Percentiles rank a stretch among this genome's conserved stretches.
Evolutionary conservation across 2,797 vertebrate species (phyloP).

Genomic region (Peromyscus eremicus): DNA sequence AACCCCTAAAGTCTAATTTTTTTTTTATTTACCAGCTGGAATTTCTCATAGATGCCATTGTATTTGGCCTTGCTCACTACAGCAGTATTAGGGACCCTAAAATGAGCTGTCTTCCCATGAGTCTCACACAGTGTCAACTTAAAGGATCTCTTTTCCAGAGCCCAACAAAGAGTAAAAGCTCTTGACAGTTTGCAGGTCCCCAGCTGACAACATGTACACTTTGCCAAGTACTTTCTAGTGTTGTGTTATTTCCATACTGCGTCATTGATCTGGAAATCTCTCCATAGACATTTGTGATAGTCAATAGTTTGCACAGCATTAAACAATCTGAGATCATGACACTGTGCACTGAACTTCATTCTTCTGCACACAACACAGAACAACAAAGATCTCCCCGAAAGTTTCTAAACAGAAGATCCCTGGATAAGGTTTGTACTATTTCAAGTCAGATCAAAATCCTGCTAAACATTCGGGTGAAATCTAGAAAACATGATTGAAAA

Average conservation of each 20-base stretch:
- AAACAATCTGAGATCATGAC: background rate
- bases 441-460: slow-evolving; percentile 59
- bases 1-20: slow-evolving; percentile 35
- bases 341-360: slow-evolving; percentile 46
- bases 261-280: slow-evolving; percentile 33
- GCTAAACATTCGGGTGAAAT: slow-evolving; percentile 31
- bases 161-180: slow-evolving; percentile 47
- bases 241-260: slow-evolving; percentile 30
- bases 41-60: slow-evolving; percentile 31
- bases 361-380: slow-evolving; percentile 12
- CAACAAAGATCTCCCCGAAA: slow-evolving; percentile 40
- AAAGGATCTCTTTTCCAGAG: slow-evolving; percentile 21
- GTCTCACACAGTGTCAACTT: background rate
- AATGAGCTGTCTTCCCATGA: background rate
- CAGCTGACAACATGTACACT: slow-evolving; percentile 20
- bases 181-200: background rate
- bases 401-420: slow-evolving; percentile 9
- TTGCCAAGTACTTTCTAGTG: slow-evolving; percentile 43
- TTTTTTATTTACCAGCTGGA: slow-evolving; percentile 4
- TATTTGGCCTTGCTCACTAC: background rate
- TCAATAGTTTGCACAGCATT: background rate
- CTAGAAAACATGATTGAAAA: slow-evolving; percentile 61
- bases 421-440: slow-evolving; percentile 6
- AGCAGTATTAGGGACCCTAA: background rate
- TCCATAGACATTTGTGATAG: background rate